A percentile compares a stretch with the other conserved stretches of the same genome.
Evolutionary conservation across 2,113 vertebrate species (phyloP).

Genomic region (Pogonocichla stellata): DNA sequence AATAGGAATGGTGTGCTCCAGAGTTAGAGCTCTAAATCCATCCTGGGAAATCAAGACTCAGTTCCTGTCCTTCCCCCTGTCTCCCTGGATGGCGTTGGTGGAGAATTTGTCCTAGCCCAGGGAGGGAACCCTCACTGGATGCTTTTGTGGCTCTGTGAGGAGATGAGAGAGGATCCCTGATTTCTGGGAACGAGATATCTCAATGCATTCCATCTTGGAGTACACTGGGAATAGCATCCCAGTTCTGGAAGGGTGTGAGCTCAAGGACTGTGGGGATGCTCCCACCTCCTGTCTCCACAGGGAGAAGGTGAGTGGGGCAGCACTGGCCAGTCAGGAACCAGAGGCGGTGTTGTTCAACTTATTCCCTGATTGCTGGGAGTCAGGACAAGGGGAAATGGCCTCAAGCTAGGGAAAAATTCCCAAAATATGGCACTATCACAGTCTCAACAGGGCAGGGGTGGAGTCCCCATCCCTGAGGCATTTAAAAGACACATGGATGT

Average conservation of each 20-base stretch:
- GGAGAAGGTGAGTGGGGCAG: background rate
- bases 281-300: background rate
- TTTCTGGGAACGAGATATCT: background rate
- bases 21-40: background rate
- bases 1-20: background rate
- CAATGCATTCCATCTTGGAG: background rate
- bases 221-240: background rate
- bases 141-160: background rate
- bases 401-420: background rate
- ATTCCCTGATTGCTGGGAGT: background rate
- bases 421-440: no score
- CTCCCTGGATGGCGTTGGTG: background rate
- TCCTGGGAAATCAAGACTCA: background rate
- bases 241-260: background rate
- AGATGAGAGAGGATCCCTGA: background rate
- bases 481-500: background rate
- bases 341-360: accelerated
- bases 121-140: background rate
- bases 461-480: background rate
- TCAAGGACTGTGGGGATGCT: accelerated
- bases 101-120: background rate
- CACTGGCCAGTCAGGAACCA: background rate
- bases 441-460: background rate
- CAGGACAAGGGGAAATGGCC: background rate
- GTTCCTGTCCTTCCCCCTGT: background rate